A percentile compares a stretch with the other conserved stretches of the same genome.
These are phyloP conservation scores for Triplophysa dalaica DNA, from an alignment of 2,113 vertebrate genomes.

Conservation along the genomic window DNA sequence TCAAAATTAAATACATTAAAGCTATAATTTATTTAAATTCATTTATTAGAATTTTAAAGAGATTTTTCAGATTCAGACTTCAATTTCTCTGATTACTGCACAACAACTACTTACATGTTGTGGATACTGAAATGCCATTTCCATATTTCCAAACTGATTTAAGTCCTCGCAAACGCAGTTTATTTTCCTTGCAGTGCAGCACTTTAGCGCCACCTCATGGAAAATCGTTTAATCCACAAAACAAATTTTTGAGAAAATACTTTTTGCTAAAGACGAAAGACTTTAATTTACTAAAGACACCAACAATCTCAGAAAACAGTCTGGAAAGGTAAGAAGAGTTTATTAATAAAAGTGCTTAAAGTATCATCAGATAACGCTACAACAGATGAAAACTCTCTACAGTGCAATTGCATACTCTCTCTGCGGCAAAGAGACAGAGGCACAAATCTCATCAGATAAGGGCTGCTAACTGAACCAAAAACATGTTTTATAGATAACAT, in stretches of 20 bases:
- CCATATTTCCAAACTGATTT: too few species aligned
- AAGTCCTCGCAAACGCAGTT: background rate
- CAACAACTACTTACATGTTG: too few species aligned
- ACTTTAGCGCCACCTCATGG: constrained; percentile 44
- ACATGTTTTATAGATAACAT: background rate
- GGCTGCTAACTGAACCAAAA: background rate
- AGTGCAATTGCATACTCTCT: too few species aligned
- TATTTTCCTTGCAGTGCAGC: background rate
- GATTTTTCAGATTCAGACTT: too few species aligned
- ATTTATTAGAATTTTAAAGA: too few species aligned
- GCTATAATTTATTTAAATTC: too few species aligned
- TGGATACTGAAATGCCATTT: too few species aligned
- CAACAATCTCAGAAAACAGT: background rate
- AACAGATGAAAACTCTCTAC: too few species aligned
- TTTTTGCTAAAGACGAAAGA: background rate
- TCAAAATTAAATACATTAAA: too few species aligned
- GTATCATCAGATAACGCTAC: background rate
- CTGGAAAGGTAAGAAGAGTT: background rate
- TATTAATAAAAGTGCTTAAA: background rate
- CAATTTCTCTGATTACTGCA: too few species aligned
- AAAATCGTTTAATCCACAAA: background rate
- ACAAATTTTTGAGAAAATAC: background rate
- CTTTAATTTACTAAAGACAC: background rate
- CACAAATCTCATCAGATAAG: background rate
- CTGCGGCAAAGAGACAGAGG: background rate